phyloP scores from a whole-genome alignment of 2,888 invertebrate species.

The Eretmocerus hayati region DNA sequence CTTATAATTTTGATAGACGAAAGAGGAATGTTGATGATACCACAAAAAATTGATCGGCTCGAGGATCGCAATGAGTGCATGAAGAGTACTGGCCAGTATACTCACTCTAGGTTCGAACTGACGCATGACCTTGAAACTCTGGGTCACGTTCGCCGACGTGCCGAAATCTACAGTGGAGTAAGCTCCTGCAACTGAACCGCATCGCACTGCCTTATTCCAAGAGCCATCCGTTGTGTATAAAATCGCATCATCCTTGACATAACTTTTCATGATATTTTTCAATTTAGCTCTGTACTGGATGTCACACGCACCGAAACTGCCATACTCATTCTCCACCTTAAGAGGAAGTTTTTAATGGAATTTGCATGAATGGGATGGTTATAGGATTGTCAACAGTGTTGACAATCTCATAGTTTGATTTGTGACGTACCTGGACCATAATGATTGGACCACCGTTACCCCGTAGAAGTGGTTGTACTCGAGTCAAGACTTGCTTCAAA shows the following conservation, averaged over 20 bases:
- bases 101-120: conserved; percentile 48
- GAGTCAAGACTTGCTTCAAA: conserved; percentile 49
- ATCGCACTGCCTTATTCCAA: conserved; percentile 49
- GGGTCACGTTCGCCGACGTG: conserved; percentile 41
- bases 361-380: background rate
- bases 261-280: conserved; percentile 55
- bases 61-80: too few species aligned
- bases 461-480: conserved; percentile 52
- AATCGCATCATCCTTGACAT: conserved; percentile 60
- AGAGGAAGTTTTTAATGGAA: background rate
- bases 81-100: too few species aligned
- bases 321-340: conserved; percentile 89
- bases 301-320: conserved; percentile 72
- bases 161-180: conserved; percentile 77
- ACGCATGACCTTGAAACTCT: conserved; percentile 50
- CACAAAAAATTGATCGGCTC: too few species aligned
- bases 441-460: conserved; percentile 80
- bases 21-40: too few species aligned
- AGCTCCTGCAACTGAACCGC: conserved; percentile 64
- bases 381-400: too few species aligned
- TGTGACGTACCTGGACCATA: conserved; percentile 78
- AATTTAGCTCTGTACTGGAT: conserved; percentile 62
- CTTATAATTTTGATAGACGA: background rate
- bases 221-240: conserved; percentile 81
- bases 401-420: too few species aligned